phyloP scores from a whole-genome alignment of 2,797 vertebrate species.

The Sitta carolinensis region DNA sequence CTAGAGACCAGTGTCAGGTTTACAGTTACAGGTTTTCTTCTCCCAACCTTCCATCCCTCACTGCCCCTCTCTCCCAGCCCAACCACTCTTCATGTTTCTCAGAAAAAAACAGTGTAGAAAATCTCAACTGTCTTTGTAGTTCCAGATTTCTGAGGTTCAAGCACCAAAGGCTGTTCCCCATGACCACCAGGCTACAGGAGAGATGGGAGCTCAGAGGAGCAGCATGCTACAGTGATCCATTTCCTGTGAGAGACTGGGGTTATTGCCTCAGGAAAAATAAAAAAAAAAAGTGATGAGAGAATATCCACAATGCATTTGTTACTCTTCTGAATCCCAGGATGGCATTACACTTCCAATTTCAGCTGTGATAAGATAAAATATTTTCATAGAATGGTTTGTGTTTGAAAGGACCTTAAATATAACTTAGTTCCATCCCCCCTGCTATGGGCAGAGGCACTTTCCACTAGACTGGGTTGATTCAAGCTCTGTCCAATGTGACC shows the following conservation, averaged over 20 bases:
- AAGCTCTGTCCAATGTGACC: background rate
- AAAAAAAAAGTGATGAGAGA: background rate
- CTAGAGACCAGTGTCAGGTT: background rate
- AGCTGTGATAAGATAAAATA: background rate
- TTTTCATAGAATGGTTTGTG: background rate
- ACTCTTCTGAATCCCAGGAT: background rate
- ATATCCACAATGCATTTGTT: background rate
- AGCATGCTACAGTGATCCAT: background rate
- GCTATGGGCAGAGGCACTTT: background rate
- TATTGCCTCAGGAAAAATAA: background rate
- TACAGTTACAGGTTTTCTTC: background rate
- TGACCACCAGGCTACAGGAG: background rate
- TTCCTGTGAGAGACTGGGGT: background rate
- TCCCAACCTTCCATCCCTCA: background rate
- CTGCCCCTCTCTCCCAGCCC: background rate
- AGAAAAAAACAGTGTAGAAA: background rate
- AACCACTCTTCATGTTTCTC: background rate
- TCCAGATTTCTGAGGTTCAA: background rate
- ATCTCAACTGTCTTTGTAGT: background rate
- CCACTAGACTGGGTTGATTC: background rate
- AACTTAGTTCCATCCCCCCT: background rate
- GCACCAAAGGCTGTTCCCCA: background rate
- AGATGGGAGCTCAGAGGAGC: background rate
- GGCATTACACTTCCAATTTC: background rate
- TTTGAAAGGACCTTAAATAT: background rate